phyloP scores from a whole-genome alignment of 2,797 vertebrate genomes.

The Borostomias antarcticus region DNA sequence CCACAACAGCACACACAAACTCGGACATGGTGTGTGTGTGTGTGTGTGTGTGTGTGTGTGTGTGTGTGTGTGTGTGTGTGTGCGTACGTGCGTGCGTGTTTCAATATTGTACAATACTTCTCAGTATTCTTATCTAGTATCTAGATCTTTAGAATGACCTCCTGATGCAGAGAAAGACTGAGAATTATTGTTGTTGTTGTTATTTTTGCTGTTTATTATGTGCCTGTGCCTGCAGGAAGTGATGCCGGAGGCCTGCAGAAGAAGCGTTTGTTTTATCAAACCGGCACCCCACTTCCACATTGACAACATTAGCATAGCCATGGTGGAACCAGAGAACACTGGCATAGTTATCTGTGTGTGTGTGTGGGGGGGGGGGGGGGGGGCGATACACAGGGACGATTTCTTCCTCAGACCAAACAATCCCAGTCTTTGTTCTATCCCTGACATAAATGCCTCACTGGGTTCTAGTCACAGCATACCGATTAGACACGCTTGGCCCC shows the following conservation, averaged over 20 bases:
- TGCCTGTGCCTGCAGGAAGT: conserved; percentile 74
- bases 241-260: conserved; percentile 71
- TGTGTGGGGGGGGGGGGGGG: conserved; percentile 11
- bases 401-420: conserved; percentile 71
- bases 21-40: too few species aligned
- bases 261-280: conserved; percentile 72
- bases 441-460: conserved; percentile 71
- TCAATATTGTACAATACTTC: conserved; percentile 22
- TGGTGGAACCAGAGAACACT: conserved; percentile 74
- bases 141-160: too few species aligned
- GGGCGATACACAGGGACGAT: conserved; percentile 77
- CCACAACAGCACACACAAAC: too few species aligned
- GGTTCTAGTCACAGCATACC: conserved; percentile 72
- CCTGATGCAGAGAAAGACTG: too few species aligned
- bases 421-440: conserved; percentile 77
- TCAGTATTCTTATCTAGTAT: too few species aligned
- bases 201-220: conserved; percentile 67
- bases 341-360: conserved; percentile 76
- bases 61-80: conserved; percentile 8
- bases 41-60: conserved; percentile 1
- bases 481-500: conserved; percentile 66
- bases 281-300: conserved; percentile 55
- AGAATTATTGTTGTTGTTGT: conserved; percentile 41
- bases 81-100: conserved; percentile 17
- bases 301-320: conserved; percentile 72